Percentiles rank a stretch among this genome's conserved stretches.
Evolutionary conservation across 2,888 invertebrate genomes (phyloP).

Genomic region (Cephalotes varians): DNA sequence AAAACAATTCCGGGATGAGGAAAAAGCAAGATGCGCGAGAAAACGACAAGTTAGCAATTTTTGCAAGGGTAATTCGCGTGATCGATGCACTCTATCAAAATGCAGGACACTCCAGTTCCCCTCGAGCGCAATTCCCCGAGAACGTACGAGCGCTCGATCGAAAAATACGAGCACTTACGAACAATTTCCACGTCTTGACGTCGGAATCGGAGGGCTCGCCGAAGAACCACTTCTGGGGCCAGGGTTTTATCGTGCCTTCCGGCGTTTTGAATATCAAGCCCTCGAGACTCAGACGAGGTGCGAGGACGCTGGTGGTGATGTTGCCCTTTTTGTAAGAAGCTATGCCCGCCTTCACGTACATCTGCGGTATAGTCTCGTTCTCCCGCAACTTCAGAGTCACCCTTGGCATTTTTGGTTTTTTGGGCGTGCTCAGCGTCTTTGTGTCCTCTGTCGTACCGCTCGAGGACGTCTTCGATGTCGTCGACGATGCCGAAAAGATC

Average conservation of each 20-base stretch:
- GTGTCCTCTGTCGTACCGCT: conserved; percentile 48
- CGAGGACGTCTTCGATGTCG: conserved; percentile 36
- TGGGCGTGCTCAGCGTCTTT: conserved; percentile 32
- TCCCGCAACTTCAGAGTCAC: conserved; percentile 78
- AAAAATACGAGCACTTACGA: conserved; percentile 83
- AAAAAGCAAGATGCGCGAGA: background rate
- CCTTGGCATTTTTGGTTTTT: conserved; percentile 75
- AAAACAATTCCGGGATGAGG: background rate
- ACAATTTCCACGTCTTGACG: conserved; percentile 88
- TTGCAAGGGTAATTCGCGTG: conserved; percentile 9
- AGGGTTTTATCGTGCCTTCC: conserved; percentile 85
- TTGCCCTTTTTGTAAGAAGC: conserved; percentile 82
- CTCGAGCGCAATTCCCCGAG: conserved; percentile 10
- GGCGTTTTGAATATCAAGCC: conserved; percentile 81
- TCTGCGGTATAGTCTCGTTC: conserved; percentile 81
- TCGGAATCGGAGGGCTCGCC: conserved; percentile 88
- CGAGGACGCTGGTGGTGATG: conserved; percentile 81
- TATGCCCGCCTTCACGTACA: conserved; percentile 81
- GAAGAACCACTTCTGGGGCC: conserved; percentile 90
- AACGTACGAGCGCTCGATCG: conserved; percentile 27
- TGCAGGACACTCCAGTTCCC: background rate
- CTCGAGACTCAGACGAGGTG: conserved; percentile 80
- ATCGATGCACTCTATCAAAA: conserved; percentile 38
- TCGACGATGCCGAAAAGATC: conserved; percentile 21
- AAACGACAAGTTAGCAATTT: conserved; percentile 10